Base-by-base conservation (phyloP, 2,113 vertebrate genomes). In the Peromyscus leucopus region DNA sequence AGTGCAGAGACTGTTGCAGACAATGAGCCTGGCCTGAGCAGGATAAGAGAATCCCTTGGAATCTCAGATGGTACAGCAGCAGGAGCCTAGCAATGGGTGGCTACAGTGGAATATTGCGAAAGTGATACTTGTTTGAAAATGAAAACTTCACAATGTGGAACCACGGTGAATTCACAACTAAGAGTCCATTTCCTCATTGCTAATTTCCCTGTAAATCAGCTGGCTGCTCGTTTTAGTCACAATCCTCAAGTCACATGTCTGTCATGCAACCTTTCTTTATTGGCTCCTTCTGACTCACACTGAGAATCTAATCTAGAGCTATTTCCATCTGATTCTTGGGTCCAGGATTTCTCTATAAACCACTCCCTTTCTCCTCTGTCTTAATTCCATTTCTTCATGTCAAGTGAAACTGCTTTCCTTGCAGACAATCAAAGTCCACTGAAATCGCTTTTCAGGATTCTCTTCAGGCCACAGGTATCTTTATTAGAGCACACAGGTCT, bases 371-470 rank as follows among this genome's bases (percentile, higher is more conserved):
- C 36, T 85, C 72, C 46, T 78, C 24, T 89, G 89, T 86, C 79
- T 96, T 96, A 94, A 57, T 75, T 93, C 36, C 15, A 86, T 91
- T 96, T 61, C 57, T 91, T 80, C 2, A 4, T 61, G 72, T 65
- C 83, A 96, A 95, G 86, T 63, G 69, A 91, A 93, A 94, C 17
- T 92, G 83, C 76, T 95, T 91, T 91, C 72, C 48, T 93, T 93
- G 75, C 48, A 86, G 89, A 92, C 36, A 72, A 67, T 69, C 91
- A 94, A 95, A 96, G 93, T 95, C 55, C 83, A 93, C 24, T 19
- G 31, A 96, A 91, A 86, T 7, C 80, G 59, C 17, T 78, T 95
- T 75, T 86, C 74, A 76, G 75, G 4, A 89, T 92, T 97, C 46
- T 95, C 72, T 76, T 82, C 39, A 9, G 46, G 57, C 28, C 57